A percentile compares a stretch with the other conserved stretches of the same genome.
Conservation (phyloP, 2,888 invertebrate species). For the Congeria kusceri region DNA sequence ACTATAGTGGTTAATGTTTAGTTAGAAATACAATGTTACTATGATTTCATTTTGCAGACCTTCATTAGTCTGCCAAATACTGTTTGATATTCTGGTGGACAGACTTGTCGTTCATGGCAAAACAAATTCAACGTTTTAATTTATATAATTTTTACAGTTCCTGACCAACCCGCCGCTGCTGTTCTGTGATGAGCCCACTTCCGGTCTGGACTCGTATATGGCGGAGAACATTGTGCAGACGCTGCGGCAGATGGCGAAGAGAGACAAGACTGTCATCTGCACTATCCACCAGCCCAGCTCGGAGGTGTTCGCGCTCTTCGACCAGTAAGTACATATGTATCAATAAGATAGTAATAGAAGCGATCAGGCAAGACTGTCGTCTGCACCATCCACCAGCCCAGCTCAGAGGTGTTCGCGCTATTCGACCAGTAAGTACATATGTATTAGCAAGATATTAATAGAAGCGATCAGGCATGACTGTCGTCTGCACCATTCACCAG, state of each 20-base stretch:
- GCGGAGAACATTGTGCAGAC: conserved; percentile 96
- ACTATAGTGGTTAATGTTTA: no score
- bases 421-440: conserved; percentile 90
- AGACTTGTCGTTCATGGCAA: no score
- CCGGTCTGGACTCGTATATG: conserved; percentile 98
- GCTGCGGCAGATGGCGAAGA: conserved; percentile 86
- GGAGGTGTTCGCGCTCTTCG: conserved; percentile 94
- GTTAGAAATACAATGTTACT: no score
- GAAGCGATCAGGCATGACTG: conserved; percentile 92
- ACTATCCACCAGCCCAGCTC: conserved; percentile 97
- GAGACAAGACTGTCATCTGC: conserved; percentile 95
- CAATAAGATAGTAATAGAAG: conserved; percentile 84
- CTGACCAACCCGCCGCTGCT: conserved; percentile 97
- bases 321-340: conserved; percentile 87
- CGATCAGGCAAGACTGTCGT: conserved; percentile 94
- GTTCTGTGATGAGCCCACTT: conserved; percentile 99
- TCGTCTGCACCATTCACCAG: conserved; percentile 97
- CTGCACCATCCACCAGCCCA: conserved; percentile 97
- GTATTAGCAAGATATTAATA: conserved; percentile 71
- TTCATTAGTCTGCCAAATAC: no score
- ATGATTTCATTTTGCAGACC: no score
- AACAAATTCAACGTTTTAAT: background rate
- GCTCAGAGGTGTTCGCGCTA: conserved; percentile 92
- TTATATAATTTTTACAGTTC: conserved; percentile 87
- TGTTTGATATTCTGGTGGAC: no score